Conservation (phyloP, 2,888 invertebrate species). For the Drosophila anceps region DNA sequence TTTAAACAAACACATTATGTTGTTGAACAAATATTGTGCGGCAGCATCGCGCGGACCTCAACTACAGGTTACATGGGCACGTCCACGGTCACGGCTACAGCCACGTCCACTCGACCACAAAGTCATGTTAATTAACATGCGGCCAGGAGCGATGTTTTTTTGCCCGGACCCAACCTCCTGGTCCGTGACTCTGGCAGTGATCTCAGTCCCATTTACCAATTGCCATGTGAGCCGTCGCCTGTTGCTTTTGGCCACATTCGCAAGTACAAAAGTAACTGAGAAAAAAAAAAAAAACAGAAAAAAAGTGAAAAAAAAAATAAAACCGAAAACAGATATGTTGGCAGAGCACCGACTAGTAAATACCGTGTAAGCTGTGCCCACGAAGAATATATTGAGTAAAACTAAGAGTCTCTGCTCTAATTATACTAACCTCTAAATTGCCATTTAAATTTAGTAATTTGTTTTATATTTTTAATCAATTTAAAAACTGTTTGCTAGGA, state of each 20-base stretch:
- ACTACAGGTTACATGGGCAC: conserved; percentile 12
- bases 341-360: not conserved
- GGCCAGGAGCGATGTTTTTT: conserved; percentile 54
- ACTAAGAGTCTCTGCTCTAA: not conserved
- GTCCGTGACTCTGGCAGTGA: no score
- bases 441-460: no score
- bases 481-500: no score
- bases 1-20: conserved; percentile 76
- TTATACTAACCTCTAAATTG: not conserved
- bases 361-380: not conserved
- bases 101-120: conserved; percentile 65
- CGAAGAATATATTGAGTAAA: fast-evolving
- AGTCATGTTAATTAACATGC: conserved; percentile 82
- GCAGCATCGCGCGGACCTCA: conserved; percentile 25
- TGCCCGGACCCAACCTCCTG: conserved; percentile 3
- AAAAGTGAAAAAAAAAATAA: conserved; percentile 9
- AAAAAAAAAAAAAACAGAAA: conserved; percentile 8
- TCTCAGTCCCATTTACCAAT: not conserved
- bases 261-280: conserved; percentile 42
- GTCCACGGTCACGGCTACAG: conserved; percentile 8
- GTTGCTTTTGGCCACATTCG: conserved; percentile 51
- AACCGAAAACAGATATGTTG: not conserved
- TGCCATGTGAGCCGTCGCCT: conserved; percentile 1
- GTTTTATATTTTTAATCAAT: no score
- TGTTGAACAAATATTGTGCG: conserved; percentile 68